Base-by-base conservation (phyloP, 2,888 invertebrate genomes). In the Netelia melanura region DNA sequence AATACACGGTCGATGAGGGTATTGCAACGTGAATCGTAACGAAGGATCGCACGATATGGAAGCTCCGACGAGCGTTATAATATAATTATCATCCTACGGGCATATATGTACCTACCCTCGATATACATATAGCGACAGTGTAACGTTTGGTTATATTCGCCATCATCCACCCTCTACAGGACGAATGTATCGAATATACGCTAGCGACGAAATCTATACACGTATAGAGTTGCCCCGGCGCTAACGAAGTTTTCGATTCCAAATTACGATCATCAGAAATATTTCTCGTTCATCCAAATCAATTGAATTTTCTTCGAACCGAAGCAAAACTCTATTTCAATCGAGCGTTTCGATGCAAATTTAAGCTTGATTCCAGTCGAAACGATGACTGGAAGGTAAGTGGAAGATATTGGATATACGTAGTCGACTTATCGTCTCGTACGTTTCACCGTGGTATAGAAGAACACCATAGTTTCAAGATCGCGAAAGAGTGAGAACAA, bases 1-100 rank as follows among this genome's bases (percentile, higher is more conserved):
- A 43, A 81, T 62, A 25, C 44, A 64, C 30, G 44, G 6, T 23
- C 43, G 17, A 54, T 21, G 43, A 76, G 38, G 38, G 25, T 70
- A 64, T 64, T 81, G 81, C 52, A 81, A 81, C 81, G 70, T 70
- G 56, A 81, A 76, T 70, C 70, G 76, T 76, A 76, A 81, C 81
- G 81, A 81, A 81, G 81, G 76, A 71, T 71, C 70, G 56, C 25
- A 65, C 43, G 43, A 38, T 43, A 25, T 38, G 76, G 56, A 65
- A 43, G 76, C 52, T 56, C 65, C 76, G 76, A 65, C 65, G 65
- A 76, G 76, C 76, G 52, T 76, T 76, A 76, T 76, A 65, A 54
- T 43, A 43, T 61, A 77, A 77, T 77, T 77, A 77, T 65, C 61
- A 76, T 56, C 23, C 54, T 43, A 56, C 14, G 43, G 43, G n/a